Percentiles rank a stretch among this genome's conserved stretches.
phyloP scores from a whole-genome alignment of 2,888 invertebrate species.

The Aphodius granarius region DNA sequence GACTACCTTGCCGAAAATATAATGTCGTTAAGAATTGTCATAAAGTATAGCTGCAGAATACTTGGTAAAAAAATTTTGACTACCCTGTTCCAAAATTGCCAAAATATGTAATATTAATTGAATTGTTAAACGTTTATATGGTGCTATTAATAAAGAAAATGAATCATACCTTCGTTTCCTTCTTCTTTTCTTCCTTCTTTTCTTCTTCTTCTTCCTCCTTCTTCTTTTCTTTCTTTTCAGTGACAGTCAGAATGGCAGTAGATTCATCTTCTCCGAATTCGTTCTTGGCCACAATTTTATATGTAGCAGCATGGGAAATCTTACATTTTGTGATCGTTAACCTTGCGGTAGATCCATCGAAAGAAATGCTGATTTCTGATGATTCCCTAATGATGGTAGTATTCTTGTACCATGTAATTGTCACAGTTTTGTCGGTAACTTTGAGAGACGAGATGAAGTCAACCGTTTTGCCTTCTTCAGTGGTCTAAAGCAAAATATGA shows the following conservation, averaged over 20 bases:
- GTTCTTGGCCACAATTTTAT: slow-evolving; percentile 85
- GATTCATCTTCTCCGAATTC: slow-evolving; percentile 90
- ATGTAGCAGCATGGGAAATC: slow-evolving; percentile 75
- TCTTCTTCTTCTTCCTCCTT: slow-evolving; percentile 47
- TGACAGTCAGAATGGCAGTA: slow-evolving; percentile 81
- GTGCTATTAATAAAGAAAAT: background rate
- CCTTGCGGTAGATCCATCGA: slow-evolving; percentile 81
- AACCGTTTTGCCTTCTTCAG: slow-evolving; percentile 73
- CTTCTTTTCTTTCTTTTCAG: slow-evolving; percentile 53
- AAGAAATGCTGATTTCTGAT: slow-evolving; percentile 75
- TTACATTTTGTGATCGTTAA: slow-evolving; percentile 77
- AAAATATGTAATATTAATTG: background rate
- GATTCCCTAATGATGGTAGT: slow-evolving; percentile 75
- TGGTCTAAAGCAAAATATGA: slow-evolving; percentile 55
- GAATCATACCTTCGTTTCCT: slow-evolving; percentile 15
- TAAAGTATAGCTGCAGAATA: background rate
- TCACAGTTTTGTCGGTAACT: slow-evolving; percentile 75
- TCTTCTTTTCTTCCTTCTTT: slow-evolving; percentile 35
- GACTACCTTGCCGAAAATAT: background rate
- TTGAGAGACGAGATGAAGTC: slow-evolving; percentile 78
- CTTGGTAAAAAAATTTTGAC: background rate
- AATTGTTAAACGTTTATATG: background rate
- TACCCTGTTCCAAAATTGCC: background rate
- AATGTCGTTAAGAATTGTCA: background rate
- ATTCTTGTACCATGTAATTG: slow-evolving; percentile 85